Base-by-base conservation (phyloP, 2,888 invertebrate species). In the Schizaphis graminum region DNA sequence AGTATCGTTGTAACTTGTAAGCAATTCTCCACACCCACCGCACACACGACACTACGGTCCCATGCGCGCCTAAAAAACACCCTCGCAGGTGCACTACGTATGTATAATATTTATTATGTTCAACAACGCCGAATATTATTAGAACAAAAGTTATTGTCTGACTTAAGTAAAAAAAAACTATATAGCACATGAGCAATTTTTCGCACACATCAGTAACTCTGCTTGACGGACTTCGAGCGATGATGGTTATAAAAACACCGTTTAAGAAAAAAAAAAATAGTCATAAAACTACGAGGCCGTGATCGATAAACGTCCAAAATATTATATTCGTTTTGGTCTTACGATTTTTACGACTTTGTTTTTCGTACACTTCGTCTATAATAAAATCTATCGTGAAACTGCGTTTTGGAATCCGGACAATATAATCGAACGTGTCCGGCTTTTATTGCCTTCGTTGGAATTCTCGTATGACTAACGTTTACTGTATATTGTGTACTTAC, bases 31-130 rank as follows among this genome's bases (percentile, higher is more conserved):
- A 53, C 91, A 44, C 91, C 53, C 84, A 28, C 44, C 41, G 53
- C 53, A 53, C 21, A 53, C 41, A 53, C 41, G 47, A 49, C 8
- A n/a, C 47, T 49, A 3, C 49, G 35, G 53, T 53, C 53, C 49
- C 53, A 26, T 41, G 28, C 21, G 16, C 0, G 44, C 28, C 56
- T 49, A 49, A 77, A 91, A 85, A 91, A 41, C 44, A 85, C 85
- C 91, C 56, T n/a, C 4, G 91, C 91, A 91, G 91, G 91, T 91
- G 91, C 85, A 56, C 4, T 44, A 44, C 41, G 7, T 21, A 77
- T 77, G 35, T 21, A 35, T 21, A 77, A 21, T 77, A 35, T 77
- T 47, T 35, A 21, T 77, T 77, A 77, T 77, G 35, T 44, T 3
- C 77, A 16, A 21, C 10, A 35, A 53, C 4, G 3, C 84, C 44